phyloP scores from a whole-genome alignment of 2,888 invertebrate genomes.

The Trissonchulus latispiculum region DNA sequence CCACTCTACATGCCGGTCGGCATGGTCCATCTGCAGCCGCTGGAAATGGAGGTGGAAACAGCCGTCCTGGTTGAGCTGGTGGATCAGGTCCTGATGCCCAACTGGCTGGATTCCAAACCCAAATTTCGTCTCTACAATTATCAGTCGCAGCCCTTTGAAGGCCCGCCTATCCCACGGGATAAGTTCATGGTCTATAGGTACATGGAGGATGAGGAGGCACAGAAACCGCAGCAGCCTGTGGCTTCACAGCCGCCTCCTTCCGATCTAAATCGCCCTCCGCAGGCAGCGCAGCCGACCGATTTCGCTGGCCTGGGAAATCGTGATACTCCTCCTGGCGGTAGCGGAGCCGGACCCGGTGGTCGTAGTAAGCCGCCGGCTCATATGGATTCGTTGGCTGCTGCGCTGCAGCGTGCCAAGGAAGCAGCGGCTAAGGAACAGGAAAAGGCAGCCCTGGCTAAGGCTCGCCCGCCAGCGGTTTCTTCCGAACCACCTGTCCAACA shows the following conservation, averaged over 20 bases:
- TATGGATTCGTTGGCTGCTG: not conserved
- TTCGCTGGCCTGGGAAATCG: not conserved
- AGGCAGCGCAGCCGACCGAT: not conserved
- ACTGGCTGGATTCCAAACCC: not conserved
- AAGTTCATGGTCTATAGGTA: not conserved
- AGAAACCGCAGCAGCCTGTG: not conserved
- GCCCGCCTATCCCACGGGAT: not conserved
- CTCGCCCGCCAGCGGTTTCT: not conserved
- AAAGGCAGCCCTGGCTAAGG: not conserved
- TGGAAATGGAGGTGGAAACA: conserved; percentile 24
- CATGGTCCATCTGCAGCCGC: conserved; percentile 9
- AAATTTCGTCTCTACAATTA: not conserved
- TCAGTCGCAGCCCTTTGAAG: not conserved
- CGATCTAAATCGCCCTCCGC: too few relatives aligned
- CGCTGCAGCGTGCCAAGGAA: not conserved
- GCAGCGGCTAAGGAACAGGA: not conserved
- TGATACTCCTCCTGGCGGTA: not conserved
- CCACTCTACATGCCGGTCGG: not conserved
- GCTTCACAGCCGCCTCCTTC: not conserved
- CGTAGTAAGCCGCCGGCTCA: not conserved
- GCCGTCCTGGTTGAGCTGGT: conserved; percentile 24
- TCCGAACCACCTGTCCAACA: not conserved
- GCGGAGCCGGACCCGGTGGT: not conserved
- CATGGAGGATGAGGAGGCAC: not conserved
- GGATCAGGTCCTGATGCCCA: conserved; percentile 22